Percentiles rank a stretch among this genome's conserved stretches.
phyloP scores from a whole-genome alignment of 2,797 vertebrate genomes.

The Sebastes hubbsi region DNA sequence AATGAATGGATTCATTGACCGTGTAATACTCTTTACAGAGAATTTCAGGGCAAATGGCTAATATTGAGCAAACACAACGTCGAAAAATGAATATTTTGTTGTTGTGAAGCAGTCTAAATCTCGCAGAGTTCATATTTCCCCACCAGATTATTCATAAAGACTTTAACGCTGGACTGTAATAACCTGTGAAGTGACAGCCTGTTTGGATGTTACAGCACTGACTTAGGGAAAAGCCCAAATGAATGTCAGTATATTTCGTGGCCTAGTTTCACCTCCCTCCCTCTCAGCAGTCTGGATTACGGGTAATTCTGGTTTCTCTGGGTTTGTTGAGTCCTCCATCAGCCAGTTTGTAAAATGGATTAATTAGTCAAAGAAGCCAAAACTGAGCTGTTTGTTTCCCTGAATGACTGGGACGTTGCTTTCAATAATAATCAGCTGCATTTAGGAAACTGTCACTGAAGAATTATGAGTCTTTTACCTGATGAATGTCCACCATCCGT shows the following conservation, averaged over 20 bases:
- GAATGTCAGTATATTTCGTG: slow-evolving; percentile 25
- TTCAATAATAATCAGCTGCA: slow-evolving; percentile 7
- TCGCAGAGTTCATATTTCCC: slow-evolving; percentile 46
- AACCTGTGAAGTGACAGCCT: slow-evolving; percentile 17
- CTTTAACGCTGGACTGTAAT: slow-evolving; percentile 42
- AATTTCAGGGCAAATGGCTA: slow-evolving; percentile 9
- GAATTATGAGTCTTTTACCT: background rate
- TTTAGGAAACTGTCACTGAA: background rate
- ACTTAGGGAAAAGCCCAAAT: slow-evolving; percentile 10
- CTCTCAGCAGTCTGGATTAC: slow-evolving; percentile 49
- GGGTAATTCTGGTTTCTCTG: slow-evolving; percentile 49
- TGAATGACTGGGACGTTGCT: slow-evolving; percentile 1
- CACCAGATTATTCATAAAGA: slow-evolving; percentile 43
- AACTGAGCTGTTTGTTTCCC: slow-evolving; percentile 28
- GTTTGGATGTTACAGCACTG: slow-evolving; percentile 1
- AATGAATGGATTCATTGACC: slow-evolving; percentile 50
- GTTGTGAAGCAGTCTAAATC: slow-evolving; percentile 23
- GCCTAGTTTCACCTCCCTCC: slow-evolving; percentile 37
- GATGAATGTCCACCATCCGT: background rate
- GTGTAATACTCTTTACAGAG: slow-evolving; percentile 27
- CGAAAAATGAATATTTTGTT: slow-evolving; percentile 7
- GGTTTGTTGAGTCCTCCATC: slow-evolving; percentile 18
- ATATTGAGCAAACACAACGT: slow-evolving; percentile 1
- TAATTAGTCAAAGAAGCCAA: slow-evolving; percentile 39
- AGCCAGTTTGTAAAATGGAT: slow-evolving; percentile 46